Percentiles rank a stretch among this genome's conserved stretches.
Evolutionary conservation across 2,113 vertebrate genomes (phyloP).

Genomic region (Anseranas semipalmata): DNA sequence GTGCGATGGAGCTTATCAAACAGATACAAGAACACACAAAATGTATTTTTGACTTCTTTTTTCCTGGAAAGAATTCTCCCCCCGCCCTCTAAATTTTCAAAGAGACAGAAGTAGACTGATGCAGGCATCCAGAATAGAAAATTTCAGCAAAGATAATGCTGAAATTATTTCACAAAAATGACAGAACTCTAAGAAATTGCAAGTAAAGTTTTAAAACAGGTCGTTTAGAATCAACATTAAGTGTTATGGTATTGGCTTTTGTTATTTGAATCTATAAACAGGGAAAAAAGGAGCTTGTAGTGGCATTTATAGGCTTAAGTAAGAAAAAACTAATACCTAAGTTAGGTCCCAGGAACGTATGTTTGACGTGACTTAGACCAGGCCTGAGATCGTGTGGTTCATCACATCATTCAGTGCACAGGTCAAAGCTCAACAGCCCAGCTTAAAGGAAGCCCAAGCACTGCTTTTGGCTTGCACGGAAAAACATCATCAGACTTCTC

Average conservation of each 20-base stretch:
- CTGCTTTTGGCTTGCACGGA: background rate
- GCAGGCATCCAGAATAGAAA: background rate
- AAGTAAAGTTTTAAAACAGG: slow-evolving; percentile 13
- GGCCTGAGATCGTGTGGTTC: background rate
- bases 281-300: background rate
- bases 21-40: background rate
- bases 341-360: background rate
- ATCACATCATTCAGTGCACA: background rate
- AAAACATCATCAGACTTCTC: background rate
- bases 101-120: background rate
- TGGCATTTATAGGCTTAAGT: background rate
- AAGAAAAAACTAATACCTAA: background rate
- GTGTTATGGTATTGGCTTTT: background rate
- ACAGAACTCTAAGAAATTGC: background rate
- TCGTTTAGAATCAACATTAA: background rate
- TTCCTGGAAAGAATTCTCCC: background rate
- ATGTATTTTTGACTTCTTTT: background rate
- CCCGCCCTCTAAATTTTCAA: background rate
- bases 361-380: background rate
- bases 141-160: background rate
- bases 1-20: background rate
- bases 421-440: background rate
- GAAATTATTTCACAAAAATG: background rate
- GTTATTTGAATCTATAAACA: background rate
- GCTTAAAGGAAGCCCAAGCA: background rate